phyloP scores from a whole-genome alignment of 2,797 vertebrate genomes.

The Myotis pilosus region DNA sequence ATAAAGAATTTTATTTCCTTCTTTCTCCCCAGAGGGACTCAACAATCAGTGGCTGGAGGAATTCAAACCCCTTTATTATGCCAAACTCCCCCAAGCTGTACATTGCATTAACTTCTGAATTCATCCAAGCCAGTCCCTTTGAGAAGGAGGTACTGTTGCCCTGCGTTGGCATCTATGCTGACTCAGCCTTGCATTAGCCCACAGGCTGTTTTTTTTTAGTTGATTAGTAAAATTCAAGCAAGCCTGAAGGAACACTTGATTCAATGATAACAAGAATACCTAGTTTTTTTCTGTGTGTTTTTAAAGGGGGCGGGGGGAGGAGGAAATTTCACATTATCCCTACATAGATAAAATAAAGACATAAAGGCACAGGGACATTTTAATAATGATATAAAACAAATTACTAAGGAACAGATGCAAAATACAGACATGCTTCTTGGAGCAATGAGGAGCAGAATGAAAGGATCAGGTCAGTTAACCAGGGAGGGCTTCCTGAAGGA shows the following conservation, averaged over 20 bases:
- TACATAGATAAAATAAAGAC: neutral
- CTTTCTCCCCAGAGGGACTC: neutral
- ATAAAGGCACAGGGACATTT: neutral
- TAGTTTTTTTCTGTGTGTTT: neutral
- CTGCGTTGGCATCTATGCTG: neutral
- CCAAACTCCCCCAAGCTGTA: neutral
- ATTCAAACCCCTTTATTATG: neutral
- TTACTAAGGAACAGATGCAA: neutral
- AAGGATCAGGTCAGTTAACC: neutral
- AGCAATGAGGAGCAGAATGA: neutral
- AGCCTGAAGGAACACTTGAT: neutral
- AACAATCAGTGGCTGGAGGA: neutral
- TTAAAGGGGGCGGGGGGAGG: neutral
- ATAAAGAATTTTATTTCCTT: constrained; percentile 61
- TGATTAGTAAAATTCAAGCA: neutral
- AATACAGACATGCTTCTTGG: neutral
- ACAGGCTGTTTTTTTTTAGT: neutral
- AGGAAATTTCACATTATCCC: neutral
- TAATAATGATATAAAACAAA: neutral
- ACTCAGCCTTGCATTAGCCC: neutral
- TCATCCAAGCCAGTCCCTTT: neutral
- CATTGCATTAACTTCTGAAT: neutral
- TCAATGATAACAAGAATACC: neutral
- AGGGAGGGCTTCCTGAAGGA: constrained; percentile 15
- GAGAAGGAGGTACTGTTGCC: neutral